Evolutionary conservation across 2,113 vertebrate genomes (phyloP).

Genomic region (Rhombomys opimus): DNA sequence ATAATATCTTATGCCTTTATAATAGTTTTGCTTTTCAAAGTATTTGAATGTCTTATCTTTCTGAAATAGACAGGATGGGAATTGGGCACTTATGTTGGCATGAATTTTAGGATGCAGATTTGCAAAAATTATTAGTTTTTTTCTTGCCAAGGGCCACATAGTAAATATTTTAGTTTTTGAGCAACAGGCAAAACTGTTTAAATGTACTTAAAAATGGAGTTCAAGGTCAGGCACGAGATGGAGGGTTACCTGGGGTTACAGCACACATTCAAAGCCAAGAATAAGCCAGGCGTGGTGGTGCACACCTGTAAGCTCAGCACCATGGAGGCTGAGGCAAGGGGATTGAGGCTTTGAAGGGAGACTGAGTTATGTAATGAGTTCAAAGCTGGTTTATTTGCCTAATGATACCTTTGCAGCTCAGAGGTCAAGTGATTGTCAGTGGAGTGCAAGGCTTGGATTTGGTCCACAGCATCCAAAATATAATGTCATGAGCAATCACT

Average conservation of each 20-base stretch:
- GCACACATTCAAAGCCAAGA: not conserved
- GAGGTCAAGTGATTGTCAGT: not conserved
- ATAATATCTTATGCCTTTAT: not conserved
- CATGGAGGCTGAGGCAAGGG: not conserved
- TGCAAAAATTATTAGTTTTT: not conserved
- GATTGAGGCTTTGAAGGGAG: not conserved
- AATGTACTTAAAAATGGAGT: not conserved
- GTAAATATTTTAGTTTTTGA: not conserved
- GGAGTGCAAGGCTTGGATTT: not conserved
- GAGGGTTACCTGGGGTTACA: not conserved
- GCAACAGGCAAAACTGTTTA: not conserved
- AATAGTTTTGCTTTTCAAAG: not conserved
- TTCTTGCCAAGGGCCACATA: not conserved
- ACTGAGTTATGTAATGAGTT: not conserved
- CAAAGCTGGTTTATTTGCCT: not conserved
- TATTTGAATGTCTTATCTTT: not conserved
- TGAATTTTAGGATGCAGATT: not conserved
- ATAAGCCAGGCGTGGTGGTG: not conserved
- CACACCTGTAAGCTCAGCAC: not conserved
- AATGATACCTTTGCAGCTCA: not conserved
- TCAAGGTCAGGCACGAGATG: not conserved
- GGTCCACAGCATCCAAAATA: not conserved
- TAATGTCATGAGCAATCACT: not conserved
- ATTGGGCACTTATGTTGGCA: accelerated
- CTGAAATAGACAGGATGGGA: not conserved